Percentiles rank a stretch among this genome's conserved stretches.
These are phyloP conservation scores for Bubalus kerabau DNA, from an alignment of 2,113 vertebrate genomes.

Conservation along the genomic window DNA sequence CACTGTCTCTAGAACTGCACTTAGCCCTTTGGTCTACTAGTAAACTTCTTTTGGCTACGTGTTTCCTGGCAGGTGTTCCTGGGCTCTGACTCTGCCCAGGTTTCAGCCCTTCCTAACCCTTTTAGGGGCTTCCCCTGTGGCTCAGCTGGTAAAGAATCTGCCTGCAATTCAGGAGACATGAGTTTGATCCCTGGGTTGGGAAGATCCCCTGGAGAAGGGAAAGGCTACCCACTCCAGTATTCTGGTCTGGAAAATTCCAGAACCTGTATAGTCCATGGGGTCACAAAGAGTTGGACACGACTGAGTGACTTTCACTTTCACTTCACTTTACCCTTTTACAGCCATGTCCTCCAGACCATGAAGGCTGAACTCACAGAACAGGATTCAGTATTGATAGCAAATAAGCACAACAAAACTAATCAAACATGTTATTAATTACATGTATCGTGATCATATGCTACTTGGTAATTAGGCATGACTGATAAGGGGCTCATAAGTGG, in stretches of 20 bases:
- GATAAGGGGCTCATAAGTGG: neutral
- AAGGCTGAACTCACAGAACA: neutral
- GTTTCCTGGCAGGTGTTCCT: neutral
- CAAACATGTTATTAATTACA: neutral
- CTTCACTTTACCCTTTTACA: neutral
- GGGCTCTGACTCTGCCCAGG: neutral
- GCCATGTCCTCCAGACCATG: neutral
- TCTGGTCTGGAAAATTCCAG: too few species aligned
- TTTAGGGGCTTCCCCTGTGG: too few species aligned
- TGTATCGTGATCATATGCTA: neutral
- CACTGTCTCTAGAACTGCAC: neutral
- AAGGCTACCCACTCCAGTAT: too few species aligned
- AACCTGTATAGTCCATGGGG: too few species aligned
- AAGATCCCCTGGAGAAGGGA: too few species aligned
- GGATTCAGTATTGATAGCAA: neutral
- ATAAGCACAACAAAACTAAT: neutral
- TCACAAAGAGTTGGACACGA: too few species aligned
- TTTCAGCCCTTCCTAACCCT: too few species aligned
- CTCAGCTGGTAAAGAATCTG: too few species aligned
- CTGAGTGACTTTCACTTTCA: too few species aligned
- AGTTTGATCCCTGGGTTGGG: too few species aligned
- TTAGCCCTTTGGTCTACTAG: fast-evolving
- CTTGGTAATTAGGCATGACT: neutral
- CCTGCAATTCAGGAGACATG: too few species aligned
- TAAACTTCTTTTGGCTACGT: too few species aligned